Evolutionary conservation across 1,140 invertebrate genomes (phyloP).

Genomic region (Eriosoma lanigerum): DNA sequence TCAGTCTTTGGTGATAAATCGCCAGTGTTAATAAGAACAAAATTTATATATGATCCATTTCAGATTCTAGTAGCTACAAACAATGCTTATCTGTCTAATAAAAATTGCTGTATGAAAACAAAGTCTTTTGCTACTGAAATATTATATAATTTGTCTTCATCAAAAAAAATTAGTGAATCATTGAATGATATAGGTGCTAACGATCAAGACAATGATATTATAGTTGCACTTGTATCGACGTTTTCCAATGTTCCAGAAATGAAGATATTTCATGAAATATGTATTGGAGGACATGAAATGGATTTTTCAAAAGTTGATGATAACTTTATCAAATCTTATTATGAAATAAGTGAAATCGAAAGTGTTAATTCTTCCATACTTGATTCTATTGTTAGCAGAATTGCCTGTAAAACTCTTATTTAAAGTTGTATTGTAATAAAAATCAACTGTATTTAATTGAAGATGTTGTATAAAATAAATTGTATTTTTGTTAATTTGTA

Average conservation of each 20-base stretch:
- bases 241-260: conserved; percentile 49
- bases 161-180: conserved; percentile 70
- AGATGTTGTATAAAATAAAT: too few species aligned
- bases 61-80: conserved; percentile 70
- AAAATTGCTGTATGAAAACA: conserved; percentile 63
- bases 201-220: conserved; percentile 62
- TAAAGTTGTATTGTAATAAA: neutral
- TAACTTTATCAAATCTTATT: conserved; percentile 62
- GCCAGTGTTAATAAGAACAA: conserved; percentile 64
- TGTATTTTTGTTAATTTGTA: too few species aligned
- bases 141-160: conserved; percentile 68
- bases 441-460: neutral
- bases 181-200: conserved; percentile 67
- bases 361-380: conserved; percentile 59
- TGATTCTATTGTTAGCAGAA: conserved; percentile 65
- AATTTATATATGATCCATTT: conserved; percentile 66
- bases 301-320: conserved; percentile 57
- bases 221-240: conserved; percentile 62
- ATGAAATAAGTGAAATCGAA: conserved; percentile 63
- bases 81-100: conserved; percentile 65
- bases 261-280: conserved; percentile 48
- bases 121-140: conserved; percentile 68
- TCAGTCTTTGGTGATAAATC: conserved; percentile 15
- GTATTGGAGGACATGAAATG: conserved; percentile 61
- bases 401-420: conserved; percentile 57